A percentile compares a stretch with the other conserved stretches of the same genome.
Evolutionary conservation across 92 coral and sea anemone genomes (phyloP).

Genomic region (Actinostola sp.): DNA sequence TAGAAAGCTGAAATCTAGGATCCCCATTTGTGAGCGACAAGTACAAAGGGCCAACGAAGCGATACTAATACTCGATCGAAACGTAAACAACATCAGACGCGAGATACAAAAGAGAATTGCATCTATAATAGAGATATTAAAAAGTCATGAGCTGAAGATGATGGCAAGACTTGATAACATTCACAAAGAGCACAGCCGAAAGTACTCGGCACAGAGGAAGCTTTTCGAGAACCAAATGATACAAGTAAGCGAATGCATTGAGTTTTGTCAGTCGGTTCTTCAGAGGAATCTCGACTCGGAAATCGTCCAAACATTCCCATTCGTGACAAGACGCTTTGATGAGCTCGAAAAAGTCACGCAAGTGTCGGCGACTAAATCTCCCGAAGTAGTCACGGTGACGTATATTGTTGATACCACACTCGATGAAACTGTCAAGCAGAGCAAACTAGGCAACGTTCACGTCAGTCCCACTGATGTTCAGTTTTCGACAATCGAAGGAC

Average conservation of each 20-base stretch:
- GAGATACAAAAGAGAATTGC: conserved; percentile 38
- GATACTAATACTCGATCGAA: conserved; percentile 15
- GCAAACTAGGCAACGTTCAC: conserved; percentile 38
- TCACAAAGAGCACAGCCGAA: conserved; percentile 38
- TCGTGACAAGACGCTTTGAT: conserved; percentile 29
- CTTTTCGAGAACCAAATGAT: conserved; percentile 24
- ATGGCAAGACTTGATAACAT: conserved; percentile 48
- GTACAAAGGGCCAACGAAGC: conserved; percentile 38
- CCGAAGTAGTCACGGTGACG: conserved; percentile 43
- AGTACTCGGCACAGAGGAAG: conserved; percentile 33
- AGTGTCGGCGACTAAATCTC: conserved; percentile 41
- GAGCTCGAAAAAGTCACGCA: conserved; percentile 38
- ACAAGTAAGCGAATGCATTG: conserved; percentile 33
- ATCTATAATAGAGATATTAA: conserved; percentile 42
- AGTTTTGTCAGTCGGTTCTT: conserved; percentile 30
- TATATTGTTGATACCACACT: conserved; percentile 19
- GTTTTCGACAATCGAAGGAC: conserved; percentile 42
- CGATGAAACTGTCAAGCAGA: conserved; percentile 14
- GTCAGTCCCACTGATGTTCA: conserved; percentile 47
- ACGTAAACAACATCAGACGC: conserved; percentile 27
- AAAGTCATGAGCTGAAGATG: conserved; percentile 46
- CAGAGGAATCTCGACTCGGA: conserved; percentile 42
- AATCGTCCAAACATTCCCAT: conserved; percentile 36
- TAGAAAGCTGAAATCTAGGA: conserved; percentile 17
- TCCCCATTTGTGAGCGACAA: conserved; percentile 40